Evolutionary conservation across 2,888 invertebrate genomes (phyloP), one percentile per base, ranked within the genome.

Genomic region (Diogma glabrata): DNA sequence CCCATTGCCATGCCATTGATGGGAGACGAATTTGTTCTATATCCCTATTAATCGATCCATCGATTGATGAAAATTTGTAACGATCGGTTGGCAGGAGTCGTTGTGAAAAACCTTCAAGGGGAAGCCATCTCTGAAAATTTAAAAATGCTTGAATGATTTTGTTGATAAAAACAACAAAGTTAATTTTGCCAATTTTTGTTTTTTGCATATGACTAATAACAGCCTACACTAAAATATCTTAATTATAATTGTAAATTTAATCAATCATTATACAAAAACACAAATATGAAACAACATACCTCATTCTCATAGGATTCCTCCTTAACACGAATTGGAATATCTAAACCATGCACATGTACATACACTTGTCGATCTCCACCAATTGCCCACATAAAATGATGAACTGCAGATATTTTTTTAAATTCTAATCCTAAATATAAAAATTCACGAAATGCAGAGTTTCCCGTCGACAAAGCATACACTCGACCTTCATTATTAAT

Each of bases 1-100:
- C 94, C 94, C 94, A 95, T 62, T 90, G 87, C 94, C 94, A 95
- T 14, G 91, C 90, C 82, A 90, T 86, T 1, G 93, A 92, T 6
- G 94, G 94, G 46, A 94, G 70, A 55, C 87, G 75, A 54, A 94
- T 88, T 65, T 81, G 82, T 60, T 87, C 84, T 57, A 87, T 83
- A 26, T 83, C 79, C 53, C 89, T 75, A 60, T 88, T 85, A 28
- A 79, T 75, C 8, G 79, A 78, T 6, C 94, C 94, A 74, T 91
- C 89, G 60, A 78, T 79, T 59, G 82, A 87, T 12, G 92, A 93
- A 73, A 87, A 93, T 60, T 81, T 82, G 62, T 82, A 85, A 55
- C 94, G 78, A 67, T 94, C 94, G 16, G 92, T 92, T 10, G 91
- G 93, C 30, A 94, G 70, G 36, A 94, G 70, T 54, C 84, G 78